phyloP scores from a whole-genome alignment of 1,140 invertebrate genomes.

The Lepidurus couesii region DNA sequence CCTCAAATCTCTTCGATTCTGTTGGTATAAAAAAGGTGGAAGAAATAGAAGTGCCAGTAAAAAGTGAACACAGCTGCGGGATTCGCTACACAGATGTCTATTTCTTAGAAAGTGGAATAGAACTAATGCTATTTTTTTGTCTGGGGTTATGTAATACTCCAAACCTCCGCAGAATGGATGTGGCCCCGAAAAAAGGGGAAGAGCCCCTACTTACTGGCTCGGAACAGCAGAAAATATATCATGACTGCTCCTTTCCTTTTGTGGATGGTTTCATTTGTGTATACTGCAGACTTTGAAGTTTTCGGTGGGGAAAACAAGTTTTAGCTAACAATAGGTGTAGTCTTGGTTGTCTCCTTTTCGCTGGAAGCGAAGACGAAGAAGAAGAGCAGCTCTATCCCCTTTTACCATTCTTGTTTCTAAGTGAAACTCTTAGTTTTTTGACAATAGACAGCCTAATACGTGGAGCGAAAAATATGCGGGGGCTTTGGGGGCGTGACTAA shows the following conservation, averaged over 20 bases:
- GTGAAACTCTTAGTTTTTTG: slow-evolving; percentile 7
- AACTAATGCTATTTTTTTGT: neutral
- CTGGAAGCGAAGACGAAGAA: neutral
- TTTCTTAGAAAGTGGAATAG: too few relatives aligned
- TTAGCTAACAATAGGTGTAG: neutral
- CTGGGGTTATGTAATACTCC: neutral
- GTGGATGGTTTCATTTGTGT: neutral
- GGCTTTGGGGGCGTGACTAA: neutral
- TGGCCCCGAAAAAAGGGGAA: neutral
- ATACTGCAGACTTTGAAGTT: neutral
- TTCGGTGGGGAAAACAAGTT: neutral
- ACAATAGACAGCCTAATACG: neutral
- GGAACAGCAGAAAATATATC: neutral
- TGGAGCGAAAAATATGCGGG: neutral
- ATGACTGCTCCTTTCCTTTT: neutral
- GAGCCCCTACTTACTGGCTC: neutral
- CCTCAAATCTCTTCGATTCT: too few relatives aligned
- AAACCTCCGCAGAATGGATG: neutral
- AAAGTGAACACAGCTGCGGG: too few relatives aligned
- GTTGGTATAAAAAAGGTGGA: too few relatives aligned
- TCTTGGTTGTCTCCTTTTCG: neutral
- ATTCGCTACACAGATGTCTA: too few relatives aligned
- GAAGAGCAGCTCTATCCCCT: neutral
- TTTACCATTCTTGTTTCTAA: slow-evolving; percentile 13
- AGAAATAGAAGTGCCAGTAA: too few relatives aligned